Conservation (phyloP, 2,888 invertebrate genomes). For the Clanis bilineata region DNA sequence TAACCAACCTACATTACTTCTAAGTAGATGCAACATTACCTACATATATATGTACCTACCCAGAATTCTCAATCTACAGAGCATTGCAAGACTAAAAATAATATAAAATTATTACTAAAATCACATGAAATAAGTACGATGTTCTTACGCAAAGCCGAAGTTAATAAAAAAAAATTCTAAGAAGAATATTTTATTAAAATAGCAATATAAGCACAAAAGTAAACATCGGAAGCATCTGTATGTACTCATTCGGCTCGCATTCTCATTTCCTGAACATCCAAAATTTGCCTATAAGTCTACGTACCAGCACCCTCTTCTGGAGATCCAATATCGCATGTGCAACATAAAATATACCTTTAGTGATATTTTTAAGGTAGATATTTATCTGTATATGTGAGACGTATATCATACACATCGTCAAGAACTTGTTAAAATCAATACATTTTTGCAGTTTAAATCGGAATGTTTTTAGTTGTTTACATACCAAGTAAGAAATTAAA, state of each 20-base stretch:
- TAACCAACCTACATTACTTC: too few relatives aligned
- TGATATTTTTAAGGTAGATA: not conserved
- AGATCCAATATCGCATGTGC: conserved; percentile 25
- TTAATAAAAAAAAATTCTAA: not conserved
- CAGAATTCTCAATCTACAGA: too few relatives aligned
- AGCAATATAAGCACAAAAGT: conserved; percentile 4
- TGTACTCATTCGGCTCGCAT: conserved; percentile 24
- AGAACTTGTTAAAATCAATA: conserved; percentile 31
- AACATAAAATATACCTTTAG: conserved; percentile 29
- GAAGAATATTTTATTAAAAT: not conserved
- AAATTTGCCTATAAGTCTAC: conserved; percentile 40
- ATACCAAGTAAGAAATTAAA: too few relatives aligned
- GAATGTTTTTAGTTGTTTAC: too few relatives aligned
- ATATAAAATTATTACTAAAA: too few relatives aligned
- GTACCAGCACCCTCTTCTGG: conserved; percentile 24
- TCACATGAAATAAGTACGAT: not conserved
- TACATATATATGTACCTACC: too few relatives aligned
- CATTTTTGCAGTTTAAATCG: conserved; percentile 33
- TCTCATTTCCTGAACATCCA: conserved; percentile 49
- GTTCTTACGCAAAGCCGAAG: not conserved
- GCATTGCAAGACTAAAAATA: too few relatives aligned
- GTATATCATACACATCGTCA: not conserved
- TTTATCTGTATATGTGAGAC: not conserved
- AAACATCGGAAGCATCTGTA: conserved; percentile 3
- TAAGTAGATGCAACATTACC: too few relatives aligned